Evolutionary conservation across 2,888 invertebrate species (phyloP).

Genomic region (Pheosia gnoma): DNA sequence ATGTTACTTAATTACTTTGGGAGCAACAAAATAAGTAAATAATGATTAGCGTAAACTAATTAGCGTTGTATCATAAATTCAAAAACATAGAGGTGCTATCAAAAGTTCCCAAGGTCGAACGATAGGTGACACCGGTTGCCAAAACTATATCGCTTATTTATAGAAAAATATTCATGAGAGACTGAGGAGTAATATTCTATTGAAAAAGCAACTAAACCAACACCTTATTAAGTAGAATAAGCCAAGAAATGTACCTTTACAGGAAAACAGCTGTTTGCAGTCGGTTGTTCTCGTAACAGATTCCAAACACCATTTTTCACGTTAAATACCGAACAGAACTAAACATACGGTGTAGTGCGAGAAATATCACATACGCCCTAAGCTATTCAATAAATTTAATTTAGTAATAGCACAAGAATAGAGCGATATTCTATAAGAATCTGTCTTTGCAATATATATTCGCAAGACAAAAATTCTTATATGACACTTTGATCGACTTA

Average conservation of each 20-base stretch:
- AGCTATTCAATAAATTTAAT: background rate
- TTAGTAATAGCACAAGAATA: background rate
- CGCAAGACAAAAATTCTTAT: too few species aligned
- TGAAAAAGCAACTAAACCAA: slow-evolving; percentile 9
- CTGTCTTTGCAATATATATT: background rate
- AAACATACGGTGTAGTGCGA: slow-evolving; percentile 17
- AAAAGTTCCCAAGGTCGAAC: slow-evolving; percentile 47
- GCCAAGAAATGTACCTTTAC: slow-evolving; percentile 64
- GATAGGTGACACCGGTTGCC: slow-evolving; percentile 39
- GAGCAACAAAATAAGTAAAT: background rate
- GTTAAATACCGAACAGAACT: slow-evolving; percentile 28
- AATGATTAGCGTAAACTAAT: background rate
- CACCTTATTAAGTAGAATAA: background rate
- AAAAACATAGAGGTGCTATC: background rate
- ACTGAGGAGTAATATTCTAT: slow-evolving; percentile 6
- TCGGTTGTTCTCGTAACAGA: slow-evolving; percentile 37
- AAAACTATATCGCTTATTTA: background rate
- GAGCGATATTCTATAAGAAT: background rate
- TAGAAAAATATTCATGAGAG: slow-evolving; percentile 5
- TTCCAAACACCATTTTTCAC: slow-evolving; percentile 57
- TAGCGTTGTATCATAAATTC: background rate
- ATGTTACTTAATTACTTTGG: background rate
- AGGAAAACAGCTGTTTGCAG: slow-evolving; percentile 68
- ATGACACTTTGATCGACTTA: background rate
- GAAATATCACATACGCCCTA: slow-evolving; percentile 11